Evolutionary conservation across 1,140 invertebrate species (phyloP), one percentile per base, ranked within the genome.

Genomic region (Scylla paramamosain): DNA sequence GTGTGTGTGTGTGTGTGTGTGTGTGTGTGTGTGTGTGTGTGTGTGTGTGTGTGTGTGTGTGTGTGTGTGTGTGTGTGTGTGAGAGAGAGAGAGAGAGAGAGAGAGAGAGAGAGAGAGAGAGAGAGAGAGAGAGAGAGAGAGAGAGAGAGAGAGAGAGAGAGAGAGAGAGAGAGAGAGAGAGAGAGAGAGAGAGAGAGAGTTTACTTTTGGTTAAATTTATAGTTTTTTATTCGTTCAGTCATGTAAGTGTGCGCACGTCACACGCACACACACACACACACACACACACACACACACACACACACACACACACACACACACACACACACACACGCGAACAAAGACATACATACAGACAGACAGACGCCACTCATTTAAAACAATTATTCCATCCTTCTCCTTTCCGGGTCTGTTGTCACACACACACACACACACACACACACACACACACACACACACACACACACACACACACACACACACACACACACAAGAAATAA

Each of bases 61-160:
- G 82, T 28, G 82, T 28, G 82, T 28, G 82, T 28, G 82, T 28
- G 82, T 28, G 82, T 28, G 82, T 28, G 82, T 28, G 82, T 28
- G 82, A 83, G 82, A 83, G 82, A 83, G 82, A 83, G 29, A 87
- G 29, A 87, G 84, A 87, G 84, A 46, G 84, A 87, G 16, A 89
- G 87, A 89, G 32, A 45, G 32, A 89, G 32, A 89, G 32, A 45
- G 87, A 8, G 87, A 89, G 87, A 31, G 84, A 89, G 87, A 46
- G 86, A 39, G 86, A 45, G 86, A 88, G 86, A 88, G 32, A 39
- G 86, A 88, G 86, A 88, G 29, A 86, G 86, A 88, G 83, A 84
- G 83, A 84, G 83, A 84, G 83, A 84, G 83, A 84, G 83, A 84
- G 83, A 84, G 83, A 84, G 83, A 84, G 83, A 84, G 28, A 84